Base-by-base conservation (phyloP, 2,797 vertebrate genomes). In the Oreortyx pictus region DNA sequence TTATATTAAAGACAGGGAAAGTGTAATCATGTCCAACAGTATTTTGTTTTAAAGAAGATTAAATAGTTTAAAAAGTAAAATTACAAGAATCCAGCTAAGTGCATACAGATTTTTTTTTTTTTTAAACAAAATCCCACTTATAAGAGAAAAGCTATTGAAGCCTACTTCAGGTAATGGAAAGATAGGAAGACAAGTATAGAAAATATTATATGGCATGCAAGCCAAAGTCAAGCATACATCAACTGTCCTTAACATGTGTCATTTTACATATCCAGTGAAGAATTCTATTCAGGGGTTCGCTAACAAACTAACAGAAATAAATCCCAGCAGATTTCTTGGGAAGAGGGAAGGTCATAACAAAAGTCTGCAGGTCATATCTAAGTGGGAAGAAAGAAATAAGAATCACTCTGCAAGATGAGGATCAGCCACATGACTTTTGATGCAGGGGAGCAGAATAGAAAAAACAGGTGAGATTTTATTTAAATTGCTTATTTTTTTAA, bases 1-100 rank as follows among this genome's bases (percentile, higher is more conserved):
- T 94, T 96, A 88, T 88, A 82, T 90, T 95, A 80, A 88, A 92
- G 77, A 95, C 37, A 86, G 35, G 82, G 44, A 91, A 90, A 90
- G 68, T 20, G 5, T 43, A 65, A 67, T 35, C 54, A 44, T 78
- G 72, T 87, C 76, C 76, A 86, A 62, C 29, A 92, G 23, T 8
- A 75, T 56, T 90, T 80, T 74, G 5, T 79, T 92, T 92, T 73
- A 16, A 83, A 88, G 46, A 82, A 19, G 1, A 87, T 33, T 29
- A 88, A 44, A 9, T 76, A 37, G 5, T 49, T 86, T 83, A 85
- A 39, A 29, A 87, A 31, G 73, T 76, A 91, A 87, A 83, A 86
- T 73, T 73, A 35, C 20, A 93, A 43, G 6, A 66, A 81, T 59
- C 5, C 23, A 92, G 74, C 15, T 8, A 76, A 64, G 20, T 2